A percentile compares a stretch with the other conserved stretches of the same genome.
phyloP scores from a whole-genome alignment of 23 tunicate genomes.

The Styela clava region DNA sequence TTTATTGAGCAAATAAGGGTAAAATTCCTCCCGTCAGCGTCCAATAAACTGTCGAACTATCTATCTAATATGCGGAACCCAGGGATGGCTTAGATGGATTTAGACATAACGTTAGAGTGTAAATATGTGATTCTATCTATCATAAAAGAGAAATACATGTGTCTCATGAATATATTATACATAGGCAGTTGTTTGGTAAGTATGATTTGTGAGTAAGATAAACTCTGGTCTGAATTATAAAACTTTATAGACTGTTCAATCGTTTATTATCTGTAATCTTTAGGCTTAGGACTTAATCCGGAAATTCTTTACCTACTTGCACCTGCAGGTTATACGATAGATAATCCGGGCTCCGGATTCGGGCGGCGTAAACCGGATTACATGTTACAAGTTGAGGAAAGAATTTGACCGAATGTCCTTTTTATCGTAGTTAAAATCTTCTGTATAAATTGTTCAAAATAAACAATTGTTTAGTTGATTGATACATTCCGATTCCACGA shows the following conservation, averaged over 20 bases:
- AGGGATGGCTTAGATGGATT: not conserved
- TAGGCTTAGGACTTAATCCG: conserved; percentile 13
- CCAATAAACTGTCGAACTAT: not conserved
- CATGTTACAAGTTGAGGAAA: not conserved
- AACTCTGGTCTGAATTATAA: not conserved
- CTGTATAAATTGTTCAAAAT: no score
- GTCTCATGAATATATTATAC: no score
- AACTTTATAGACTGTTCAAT: not conserved
- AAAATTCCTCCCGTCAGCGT: not conserved
- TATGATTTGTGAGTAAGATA: no score
- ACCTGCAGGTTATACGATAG: not conserved
- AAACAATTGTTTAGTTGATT: no score
- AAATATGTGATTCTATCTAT: no score
- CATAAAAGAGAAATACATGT: no score
- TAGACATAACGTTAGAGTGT: no score
- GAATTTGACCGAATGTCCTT: not conserved
- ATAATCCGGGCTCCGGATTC: not conserved
- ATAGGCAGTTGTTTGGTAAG: no score
- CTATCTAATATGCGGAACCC: not conserved
- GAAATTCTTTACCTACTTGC: not conserved
- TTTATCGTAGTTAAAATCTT: no score
- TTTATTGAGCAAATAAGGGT: not conserved
- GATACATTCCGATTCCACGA: no score
- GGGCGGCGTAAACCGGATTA: not conserved
- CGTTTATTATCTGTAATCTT: not conserved